These are phyloP conservation scores for Ctena decussata DNA, from an alignment of 2,888 invertebrate species.

Conservation along the genomic window DNA sequence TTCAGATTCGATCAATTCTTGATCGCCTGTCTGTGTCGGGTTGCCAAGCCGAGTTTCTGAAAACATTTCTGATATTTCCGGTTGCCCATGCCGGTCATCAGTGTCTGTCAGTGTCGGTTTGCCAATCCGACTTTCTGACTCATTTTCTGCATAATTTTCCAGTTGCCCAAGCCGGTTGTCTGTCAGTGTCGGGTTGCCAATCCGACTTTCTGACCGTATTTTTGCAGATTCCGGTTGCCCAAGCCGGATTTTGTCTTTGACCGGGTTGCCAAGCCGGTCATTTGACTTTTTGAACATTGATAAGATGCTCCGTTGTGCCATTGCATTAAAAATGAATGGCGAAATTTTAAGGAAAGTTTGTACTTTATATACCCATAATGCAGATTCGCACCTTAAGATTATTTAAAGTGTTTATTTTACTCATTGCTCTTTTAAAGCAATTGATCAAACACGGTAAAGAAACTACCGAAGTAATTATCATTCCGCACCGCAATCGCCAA, in stretches of 20 bases:
- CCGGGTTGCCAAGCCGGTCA: conserved; percentile 13
- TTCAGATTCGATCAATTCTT: too few species aligned
- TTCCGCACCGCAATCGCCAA: too few species aligned
- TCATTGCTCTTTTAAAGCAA: too few species aligned
- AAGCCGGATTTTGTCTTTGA: not conserved
- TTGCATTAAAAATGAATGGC: not conserved
- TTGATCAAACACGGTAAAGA: too few species aligned
- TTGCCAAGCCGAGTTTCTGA: not conserved
- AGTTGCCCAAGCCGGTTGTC: not conserved
- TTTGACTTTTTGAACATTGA: conserved; percentile 24
- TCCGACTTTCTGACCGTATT: not conserved
- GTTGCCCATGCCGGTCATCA: not conserved
- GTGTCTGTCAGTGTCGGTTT: not conserved
- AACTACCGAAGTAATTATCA: too few species aligned
- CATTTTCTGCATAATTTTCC: too few species aligned
- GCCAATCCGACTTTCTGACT: not conserved
- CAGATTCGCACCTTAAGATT: too few species aligned
- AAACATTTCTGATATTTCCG: not conserved
- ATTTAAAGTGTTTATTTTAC: too few species aligned
- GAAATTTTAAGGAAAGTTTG: too few species aligned
- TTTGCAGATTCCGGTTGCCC: not conserved
- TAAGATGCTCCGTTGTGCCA: conserved; percentile 16
- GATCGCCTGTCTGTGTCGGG: too few species aligned
- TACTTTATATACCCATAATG: too few species aligned
- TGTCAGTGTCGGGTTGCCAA: not conserved